Evolutionary conservation across 2,797 vertebrate species (phyloP), one percentile per base, ranked within the genome.

Genomic region (Tauraco hartlaubi): DNA sequence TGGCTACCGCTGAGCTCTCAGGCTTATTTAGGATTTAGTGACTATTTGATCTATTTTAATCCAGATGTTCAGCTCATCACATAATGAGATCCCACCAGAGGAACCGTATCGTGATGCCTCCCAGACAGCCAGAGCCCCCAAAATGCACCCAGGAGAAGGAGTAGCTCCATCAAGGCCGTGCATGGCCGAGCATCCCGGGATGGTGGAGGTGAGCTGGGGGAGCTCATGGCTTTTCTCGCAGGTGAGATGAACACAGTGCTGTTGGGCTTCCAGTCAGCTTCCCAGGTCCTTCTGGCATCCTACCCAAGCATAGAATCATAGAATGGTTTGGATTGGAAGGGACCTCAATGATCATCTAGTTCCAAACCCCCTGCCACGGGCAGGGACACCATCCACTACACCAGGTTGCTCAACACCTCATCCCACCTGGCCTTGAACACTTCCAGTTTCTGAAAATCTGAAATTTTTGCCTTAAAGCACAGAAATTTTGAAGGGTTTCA

Each of bases 11-110:
- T 86, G 91, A 97, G 88, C 95, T 95, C 82, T 83, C 68, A 43
- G 90, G 94, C 91, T 96, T 96, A 95, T 95, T 97, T 96, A 95
- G 96, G 96, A 95, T 95, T 97, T 97, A 97, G 85, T 62, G 85
- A 20, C 91, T 90, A 78, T 94, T 95, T 95, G 95, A 95, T 93
- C 95, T 94, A 78, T 92, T 95, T 96, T 91, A 96, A 95, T 95
- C 95, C 96, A 96, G 91, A 95, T 95, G 94, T 95, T 97, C 93
- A 80, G 82, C 88, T 95, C 94, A 78, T 95, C 93, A 81, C 79
- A 68, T 96, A 96, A 95, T 62, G 88, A 96, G 96, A 97, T 96
- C 92, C 94, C 93, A 95, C 93, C 90, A 92, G 73, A 62, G 68
- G 79, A 91, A 46, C 62, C 4, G 0, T 26, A 25, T 22, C 19